Evolutionary conservation across 2,888 invertebrate genomes (phyloP).

Genomic region (Sympetrum striolatum): DNA sequence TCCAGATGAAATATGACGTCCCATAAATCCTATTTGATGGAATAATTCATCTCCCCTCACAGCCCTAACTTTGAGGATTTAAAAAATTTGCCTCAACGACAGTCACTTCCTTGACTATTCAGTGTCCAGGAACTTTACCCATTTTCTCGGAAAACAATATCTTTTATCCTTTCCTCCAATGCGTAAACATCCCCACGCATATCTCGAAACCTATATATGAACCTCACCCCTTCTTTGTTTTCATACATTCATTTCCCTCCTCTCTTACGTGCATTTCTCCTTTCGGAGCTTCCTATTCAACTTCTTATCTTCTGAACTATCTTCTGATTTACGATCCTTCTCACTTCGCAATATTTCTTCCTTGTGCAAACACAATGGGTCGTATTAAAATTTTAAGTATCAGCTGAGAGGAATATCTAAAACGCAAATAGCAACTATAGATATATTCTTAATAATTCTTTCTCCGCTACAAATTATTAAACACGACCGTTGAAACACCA

Average conservation of each 20-base stretch:
- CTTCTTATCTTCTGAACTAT: neutral
- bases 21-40: neutral
- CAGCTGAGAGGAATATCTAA: no score
- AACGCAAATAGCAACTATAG: no score
- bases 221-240: neutral
- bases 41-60: neutral
- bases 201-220: neutral
- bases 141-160: neutral
- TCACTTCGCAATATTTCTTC: no score
- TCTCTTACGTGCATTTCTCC: neutral
- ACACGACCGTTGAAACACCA: no score
- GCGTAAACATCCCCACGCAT: neutral
- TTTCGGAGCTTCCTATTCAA: neutral
- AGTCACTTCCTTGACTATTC: neutral
- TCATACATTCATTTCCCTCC: neutral
- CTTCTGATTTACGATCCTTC: neutral
- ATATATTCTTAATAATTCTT: no score
- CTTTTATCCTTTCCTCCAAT: neutral
- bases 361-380: no score
- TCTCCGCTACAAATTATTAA: no score
- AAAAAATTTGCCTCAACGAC: neutral
- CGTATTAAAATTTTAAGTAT: no score
- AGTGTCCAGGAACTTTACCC: neutral
- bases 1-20: neutral
- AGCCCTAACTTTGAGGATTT: neutral